Percentiles rank a stretch among this genome's conserved stretches.
phyloP scores from a whole-genome alignment of 2,888 invertebrate species.

The Tupiocoris notatus region DNA sequence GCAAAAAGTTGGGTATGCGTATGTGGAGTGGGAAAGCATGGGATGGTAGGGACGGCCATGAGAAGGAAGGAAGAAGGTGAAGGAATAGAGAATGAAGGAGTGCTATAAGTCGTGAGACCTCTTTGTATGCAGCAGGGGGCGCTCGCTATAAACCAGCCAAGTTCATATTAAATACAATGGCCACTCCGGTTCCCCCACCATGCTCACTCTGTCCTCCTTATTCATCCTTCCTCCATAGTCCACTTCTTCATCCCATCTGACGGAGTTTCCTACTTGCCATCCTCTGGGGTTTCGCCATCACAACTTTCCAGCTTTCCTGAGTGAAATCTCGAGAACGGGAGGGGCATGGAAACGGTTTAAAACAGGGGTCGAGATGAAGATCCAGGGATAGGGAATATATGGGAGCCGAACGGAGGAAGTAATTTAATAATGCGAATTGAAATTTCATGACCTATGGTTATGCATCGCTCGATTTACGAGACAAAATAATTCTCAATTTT shows the following conservation, averaged over 20 bases:
- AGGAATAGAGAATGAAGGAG: background rate
- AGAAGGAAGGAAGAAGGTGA: background rate
- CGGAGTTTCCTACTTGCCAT: background rate
- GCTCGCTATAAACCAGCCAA: conserved; percentile 43
- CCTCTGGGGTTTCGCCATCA: background rate
- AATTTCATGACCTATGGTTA: background rate
- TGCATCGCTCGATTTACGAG: background rate
- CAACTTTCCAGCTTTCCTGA: background rate
- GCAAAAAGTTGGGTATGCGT: background rate
- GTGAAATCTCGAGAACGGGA: background rate
- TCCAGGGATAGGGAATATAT: background rate
- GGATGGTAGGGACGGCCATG: background rate
- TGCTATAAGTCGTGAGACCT: conserved; percentile 37
- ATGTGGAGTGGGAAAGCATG: background rate
- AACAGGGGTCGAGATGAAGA: background rate
- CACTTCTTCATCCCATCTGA: conserved; percentile 1
- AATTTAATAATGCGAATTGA: background rate
- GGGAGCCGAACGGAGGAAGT: background rate
- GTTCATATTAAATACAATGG: conserved; percentile 45
- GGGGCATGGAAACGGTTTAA: no score
- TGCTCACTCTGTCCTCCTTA: conserved; percentile 12
- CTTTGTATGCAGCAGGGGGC: conserved; percentile 42
- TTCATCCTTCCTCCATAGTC: conserved; percentile 3
- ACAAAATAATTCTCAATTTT: background rate
- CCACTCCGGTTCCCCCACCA: conserved; percentile 24